Evolutionary conservation across 1,140 invertebrate genomes (phyloP), one percentile per base, ranked within the genome.

Genomic region (Mylabris phalerata): DNA sequence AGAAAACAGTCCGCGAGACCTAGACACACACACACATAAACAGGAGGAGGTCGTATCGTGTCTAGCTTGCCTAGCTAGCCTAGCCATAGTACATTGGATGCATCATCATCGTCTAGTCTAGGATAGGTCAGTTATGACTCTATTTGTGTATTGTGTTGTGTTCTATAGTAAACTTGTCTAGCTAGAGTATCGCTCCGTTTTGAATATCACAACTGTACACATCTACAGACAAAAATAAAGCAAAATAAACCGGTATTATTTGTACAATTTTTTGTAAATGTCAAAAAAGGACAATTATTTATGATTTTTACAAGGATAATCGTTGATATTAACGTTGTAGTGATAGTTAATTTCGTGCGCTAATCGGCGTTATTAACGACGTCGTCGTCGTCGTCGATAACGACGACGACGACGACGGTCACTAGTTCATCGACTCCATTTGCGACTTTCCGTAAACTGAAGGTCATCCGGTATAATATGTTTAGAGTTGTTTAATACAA

Each of bases 381-480:
- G 32, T 32, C 7, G 7, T 32, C 32, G 32, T 32, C 32, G 7
- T 32, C 7, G 32, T 32, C 1, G 7, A 32, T 7, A 7, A 32
- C n/a, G n/a, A n/a, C 32, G 32, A 9, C 48, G 45, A 48, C 26
- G 45, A 48, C 54, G 43, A 48, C 61, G 61, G 57, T 60, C 57
- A 63, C 51, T 63, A 50, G 61, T 63, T 63, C 61, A 63, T 59
- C 61, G 61, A 63, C 61, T 55, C 57, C 32, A 48, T 39, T 52
- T 55, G 57, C 61, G 61, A 59, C 61, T 63, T 63, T 63, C 61
- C 61, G 61, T 58, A 55, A 63, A 43, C 57, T 46, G 57, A 63
- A 63, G 61, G 61, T 63, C 61, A 60, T 43, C 52, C 51, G 43
- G 44, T 59, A 42, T 59, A 32, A 32, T 32, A 32, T 32, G 32